Percentiles rank a stretch among this genome's conserved stretches.
Conservation (phyloP, 2,888 invertebrate genomes). For the Eupithecia inturbata region DNA sequence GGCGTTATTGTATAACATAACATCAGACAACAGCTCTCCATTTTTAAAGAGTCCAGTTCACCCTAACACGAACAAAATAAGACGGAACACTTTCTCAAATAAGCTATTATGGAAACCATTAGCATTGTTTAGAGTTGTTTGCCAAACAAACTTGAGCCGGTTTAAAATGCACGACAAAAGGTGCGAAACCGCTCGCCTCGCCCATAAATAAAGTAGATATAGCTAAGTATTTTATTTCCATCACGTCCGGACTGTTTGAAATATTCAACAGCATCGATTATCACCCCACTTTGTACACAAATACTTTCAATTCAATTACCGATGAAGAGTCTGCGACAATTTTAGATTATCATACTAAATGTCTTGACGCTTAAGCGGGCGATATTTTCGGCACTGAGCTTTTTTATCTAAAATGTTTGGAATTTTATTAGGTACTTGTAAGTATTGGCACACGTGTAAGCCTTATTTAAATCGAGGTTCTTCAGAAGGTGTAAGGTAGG, state of each 20-base stretch:
- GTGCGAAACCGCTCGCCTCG: slow-evolving; percentile 50
- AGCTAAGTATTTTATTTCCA: slow-evolving; percentile 63
- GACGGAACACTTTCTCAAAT: slow-evolving; percentile 44
- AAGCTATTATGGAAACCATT: slow-evolving; percentile 58
- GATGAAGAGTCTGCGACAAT: slow-evolving; percentile 52
- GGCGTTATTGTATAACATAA: too few relatives aligned
- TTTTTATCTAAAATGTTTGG: slow-evolving; percentile 20
- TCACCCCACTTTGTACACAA: slow-evolving; percentile 77
- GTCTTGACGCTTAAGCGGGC: slow-evolving; percentile 36
- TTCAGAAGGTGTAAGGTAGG: background rate
- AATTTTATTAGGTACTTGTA: background rate
- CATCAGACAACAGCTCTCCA: background rate
- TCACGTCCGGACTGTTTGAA: slow-evolving; percentile 73
- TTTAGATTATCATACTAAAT: slow-evolving; percentile 49
- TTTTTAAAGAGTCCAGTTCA: background rate
- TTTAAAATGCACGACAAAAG: slow-evolving; percentile 61
- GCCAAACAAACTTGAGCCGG: slow-evolving; percentile 58
- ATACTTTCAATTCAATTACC: slow-evolving; percentile 74
- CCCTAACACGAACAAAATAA: slow-evolving; percentile 18
- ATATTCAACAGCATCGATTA: slow-evolving; percentile 81
- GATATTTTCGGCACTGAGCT: slow-evolving; percentile 28
- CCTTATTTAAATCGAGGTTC: background rate
- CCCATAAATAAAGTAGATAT: slow-evolving; percentile 39
- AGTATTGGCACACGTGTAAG: background rate
- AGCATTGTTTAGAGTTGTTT: slow-evolving; percentile 57